Percentiles rank a stretch among this genome's conserved stretches.
Conservation (phyloP, 2,888 invertebrate species). For the Leptinotarsa tumamoca region DNA sequence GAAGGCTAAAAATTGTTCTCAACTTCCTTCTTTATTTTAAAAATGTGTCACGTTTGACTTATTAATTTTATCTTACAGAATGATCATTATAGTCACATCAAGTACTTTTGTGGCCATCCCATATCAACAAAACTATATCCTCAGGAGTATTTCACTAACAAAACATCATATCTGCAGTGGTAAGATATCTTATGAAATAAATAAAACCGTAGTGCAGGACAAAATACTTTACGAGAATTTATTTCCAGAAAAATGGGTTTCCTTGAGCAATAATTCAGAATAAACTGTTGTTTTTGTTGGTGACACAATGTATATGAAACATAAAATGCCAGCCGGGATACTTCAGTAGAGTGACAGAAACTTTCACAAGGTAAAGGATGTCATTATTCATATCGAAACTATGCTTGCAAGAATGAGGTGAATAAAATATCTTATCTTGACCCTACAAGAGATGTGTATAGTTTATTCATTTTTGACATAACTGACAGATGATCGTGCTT, state of each 20-base stretch:
- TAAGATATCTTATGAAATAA: conserved; percentile 32
- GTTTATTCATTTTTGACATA: no score
- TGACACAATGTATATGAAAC: conserved; percentile 37
- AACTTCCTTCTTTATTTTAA: no score
- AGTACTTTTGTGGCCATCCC: conserved; percentile 4
- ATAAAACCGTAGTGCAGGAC: conserved; percentile 35
- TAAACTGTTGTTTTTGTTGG: conserved; percentile 36
- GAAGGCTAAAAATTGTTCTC: no score
- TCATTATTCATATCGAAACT: neutral
- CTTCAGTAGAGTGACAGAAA: conserved; percentile 19
- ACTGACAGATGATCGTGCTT: no score
- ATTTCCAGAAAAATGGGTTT: conserved; percentile 33
- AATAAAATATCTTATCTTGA: no score
- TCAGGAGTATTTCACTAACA: conserved; percentile 14
- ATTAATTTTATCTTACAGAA: neutral
- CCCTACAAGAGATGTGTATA: no score
- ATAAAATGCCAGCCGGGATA: conserved; percentile 34
- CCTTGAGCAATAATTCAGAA: conserved; percentile 33
- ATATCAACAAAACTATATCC: conserved; percentile 9
- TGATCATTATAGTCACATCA: no score
- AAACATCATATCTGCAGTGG: conserved; percentile 21
- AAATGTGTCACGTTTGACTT: no score
- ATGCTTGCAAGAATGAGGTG: neutral
- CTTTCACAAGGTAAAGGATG: conserved; percentile 2
- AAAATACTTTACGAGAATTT: conserved; percentile 31